These are phyloP conservation scores for Pogonomyrmex californicus DNA, from an alignment of 1,140 invertebrate genomes.

Conservation along the genomic window DNA sequence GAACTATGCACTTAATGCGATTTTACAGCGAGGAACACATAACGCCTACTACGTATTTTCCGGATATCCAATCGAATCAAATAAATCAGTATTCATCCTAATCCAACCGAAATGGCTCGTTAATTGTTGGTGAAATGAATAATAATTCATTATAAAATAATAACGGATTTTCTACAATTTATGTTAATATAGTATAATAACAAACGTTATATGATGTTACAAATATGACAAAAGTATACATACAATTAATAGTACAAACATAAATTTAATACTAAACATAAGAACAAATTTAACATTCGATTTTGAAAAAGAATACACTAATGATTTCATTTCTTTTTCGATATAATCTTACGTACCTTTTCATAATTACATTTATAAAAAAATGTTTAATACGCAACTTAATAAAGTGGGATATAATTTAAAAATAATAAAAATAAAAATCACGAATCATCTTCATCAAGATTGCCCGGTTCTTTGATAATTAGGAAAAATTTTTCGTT, in stretches of 20 bases:
- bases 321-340: not conserved
- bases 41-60: slow-evolving; percentile 68
- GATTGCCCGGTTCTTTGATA: not conserved
- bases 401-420: not conserved
- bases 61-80: slow-evolving; percentile 50
- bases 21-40: slow-evolving; percentile 64
- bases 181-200: not conserved
- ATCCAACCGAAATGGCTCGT: slow-evolving; percentile 44
- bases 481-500: not conserved
- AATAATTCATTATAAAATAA: not conserved
- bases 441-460: not conserved
- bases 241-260: not conserved
- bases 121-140: slow-evolving; percentile 57
- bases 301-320: too few relatives aligned
- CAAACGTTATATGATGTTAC: not conserved
- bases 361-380: not conserved
- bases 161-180: too few relatives aligned
- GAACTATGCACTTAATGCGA: slow-evolving; percentile 42
- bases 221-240: not conserved
- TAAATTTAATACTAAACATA: not conserved
- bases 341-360: not conserved
- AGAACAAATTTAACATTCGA: not conserved
- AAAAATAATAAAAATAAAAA: slow-evolving; percentile 25
- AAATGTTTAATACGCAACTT: not conserved
- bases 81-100: slow-evolving; percentile 63